Evolutionary conservation across 2,888 invertebrate genomes (phyloP), one percentile per base, ranked within the genome.

Genomic region (Brachyptera putata): DNA sequence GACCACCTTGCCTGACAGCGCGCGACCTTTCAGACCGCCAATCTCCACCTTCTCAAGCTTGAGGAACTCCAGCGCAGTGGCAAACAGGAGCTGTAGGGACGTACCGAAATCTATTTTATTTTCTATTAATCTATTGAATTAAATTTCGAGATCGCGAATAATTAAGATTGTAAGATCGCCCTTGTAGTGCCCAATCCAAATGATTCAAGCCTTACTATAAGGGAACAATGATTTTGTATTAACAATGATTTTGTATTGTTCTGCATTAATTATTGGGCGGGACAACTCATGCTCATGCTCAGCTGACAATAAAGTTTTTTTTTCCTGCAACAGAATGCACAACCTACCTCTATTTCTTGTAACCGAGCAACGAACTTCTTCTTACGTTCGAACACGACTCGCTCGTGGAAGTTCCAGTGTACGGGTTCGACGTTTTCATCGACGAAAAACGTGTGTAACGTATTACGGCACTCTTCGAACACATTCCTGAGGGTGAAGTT

Each of bases 31-130:
- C 5, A 85, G 70, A 0, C 87, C 91, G 41, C 86, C 86, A 59
- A 91, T 81, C 70, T 89, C 89, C 1, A 92, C 84, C 71, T 91
- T 92, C 73, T 96, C 95, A 63, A 95, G 74, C 71, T 93, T 94
- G 46, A 84, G 75, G 73, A 92, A 92, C 72, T 95, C 95, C 1
- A 85, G 77, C 0, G 87, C 87, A 0, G 88, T 85, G 41, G 84
- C 82, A 65, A 95, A 84, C 64, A 95, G 80, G 1, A 78, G 76
- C 75, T 87, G 21, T 30, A 18, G 30, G 11, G 30, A 30, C 11
- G 7, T 30, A 5, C 30, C 5, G 11, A n/a, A n/a, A n/a, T n/a
- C n/a, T n/a, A n/a, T n/a, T n/a, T n/a, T n/a, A n/a, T n/a, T n/a
- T n/a, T n/a, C n/a, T n/a, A n/a, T n/a, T n/a, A n/a, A n/a, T n/a